Evolutionary conservation across 2,888 invertebrate genomes (phyloP), one percentile per base, ranked within the genome.

Genomic region (Gibbula magus): DNA sequence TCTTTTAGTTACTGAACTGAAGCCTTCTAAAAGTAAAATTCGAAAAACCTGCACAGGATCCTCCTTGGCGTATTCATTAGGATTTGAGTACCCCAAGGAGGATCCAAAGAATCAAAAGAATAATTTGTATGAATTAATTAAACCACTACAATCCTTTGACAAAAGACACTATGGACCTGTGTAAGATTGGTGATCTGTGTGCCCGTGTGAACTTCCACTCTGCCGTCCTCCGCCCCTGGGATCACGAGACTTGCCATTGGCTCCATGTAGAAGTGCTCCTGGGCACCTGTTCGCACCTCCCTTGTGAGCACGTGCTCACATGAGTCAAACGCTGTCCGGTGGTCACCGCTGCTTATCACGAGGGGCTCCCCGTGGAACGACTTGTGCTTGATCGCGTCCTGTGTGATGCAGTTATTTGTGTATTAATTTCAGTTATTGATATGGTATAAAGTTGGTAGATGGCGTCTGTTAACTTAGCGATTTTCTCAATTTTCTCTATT

Each of bases 191-290:
- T 88, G 70, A 86, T 83, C 84, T 99, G 99, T 7, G 96, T 96
- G 0, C 97, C 96, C 85, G 95, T 95, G 90, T 96, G 96, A 75
- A 98, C 93, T 91, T 98, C 97, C 80, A 99, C 93, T 93, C 98
- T 98, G 84, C 96, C 95, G 81, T 96, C 96, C 79, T 93, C 93
- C 87, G 94, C 95, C 4, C 54, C 54, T 0, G 94, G 94, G 20
- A 93, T 91, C 0, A 91, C 94, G 4, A 94, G 84, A 74, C 93
- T 91, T 2, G 92, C 91, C 25, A 94, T 92, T 0, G 98, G 97
- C 93, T 99, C 99, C 88, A 99, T 94, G 93, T 99, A 99, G 93
- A 99, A 98, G 92, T 99, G 99, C 91, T 99, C 99, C 93, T 99
- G 98, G 0, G 97, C 97, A 13, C 97, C 97, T 89, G 96, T 96